Evolutionary conservation across 2,888 invertebrate species (phyloP).

Genomic region (Lampropteryx suffumata): DNA sequence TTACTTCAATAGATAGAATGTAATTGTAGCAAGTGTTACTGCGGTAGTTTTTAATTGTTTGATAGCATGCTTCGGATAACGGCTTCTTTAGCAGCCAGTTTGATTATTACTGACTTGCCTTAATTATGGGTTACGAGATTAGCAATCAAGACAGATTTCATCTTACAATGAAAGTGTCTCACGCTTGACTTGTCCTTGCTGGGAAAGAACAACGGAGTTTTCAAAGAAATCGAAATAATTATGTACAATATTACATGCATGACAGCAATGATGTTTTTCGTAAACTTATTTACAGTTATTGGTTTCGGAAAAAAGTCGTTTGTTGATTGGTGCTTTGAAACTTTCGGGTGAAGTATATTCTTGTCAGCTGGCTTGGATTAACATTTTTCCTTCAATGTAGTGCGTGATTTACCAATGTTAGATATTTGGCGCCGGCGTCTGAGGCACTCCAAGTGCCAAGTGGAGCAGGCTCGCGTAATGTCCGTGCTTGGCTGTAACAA

Average conservation of each 20-base stretch:
- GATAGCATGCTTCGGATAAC: slow-evolving; percentile 15
- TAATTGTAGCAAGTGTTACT: slow-evolving; percentile 27
- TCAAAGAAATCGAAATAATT: no score
- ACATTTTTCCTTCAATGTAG: no score
- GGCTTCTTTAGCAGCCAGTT: slow-evolving; percentile 12
- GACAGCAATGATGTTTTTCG: no score
- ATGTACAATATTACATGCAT: no score
- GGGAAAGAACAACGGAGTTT: no score
- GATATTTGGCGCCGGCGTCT: slow-evolving; percentile 6
- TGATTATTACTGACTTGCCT: not conserved
- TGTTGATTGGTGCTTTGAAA: no score
- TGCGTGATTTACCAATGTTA: no score
- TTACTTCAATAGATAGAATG: slow-evolving; percentile 24
- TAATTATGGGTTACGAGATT: slow-evolving; percentile 9
- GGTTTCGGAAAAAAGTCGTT: no score
- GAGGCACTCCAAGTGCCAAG: slow-evolving; percentile 1
- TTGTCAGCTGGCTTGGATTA: no score
- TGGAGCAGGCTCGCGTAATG: slow-evolving; percentile 2
- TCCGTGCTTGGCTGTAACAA: not conserved
- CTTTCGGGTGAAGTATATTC: no score
- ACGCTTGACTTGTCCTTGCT: not conserved
- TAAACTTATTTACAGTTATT: no score
- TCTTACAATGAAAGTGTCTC: slow-evolving; percentile 13
- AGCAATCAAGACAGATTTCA: slow-evolving; percentile 1
- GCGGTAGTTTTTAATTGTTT: slow-evolving; percentile 21